Conservation (phyloP, 2,113 vertebrate species). For the Pterophyllum scalare region DNA sequence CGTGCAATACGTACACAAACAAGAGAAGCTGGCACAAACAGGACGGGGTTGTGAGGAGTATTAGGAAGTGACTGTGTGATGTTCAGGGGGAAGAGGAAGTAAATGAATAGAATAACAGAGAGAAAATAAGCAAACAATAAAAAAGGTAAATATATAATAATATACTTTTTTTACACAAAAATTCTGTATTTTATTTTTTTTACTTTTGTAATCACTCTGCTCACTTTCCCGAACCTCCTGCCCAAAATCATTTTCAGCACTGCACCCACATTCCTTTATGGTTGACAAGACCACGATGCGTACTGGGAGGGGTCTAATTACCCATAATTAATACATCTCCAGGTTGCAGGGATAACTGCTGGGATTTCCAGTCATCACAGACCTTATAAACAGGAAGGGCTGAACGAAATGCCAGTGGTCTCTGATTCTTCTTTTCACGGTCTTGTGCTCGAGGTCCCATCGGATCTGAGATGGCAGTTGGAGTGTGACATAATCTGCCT, state of each 20-base stretch:
- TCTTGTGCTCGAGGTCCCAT: slow-evolving; percentile 5
- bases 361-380: slow-evolving; percentile 48
- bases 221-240: background rate
- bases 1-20: background rate
- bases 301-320: slow-evolving; percentile 78
- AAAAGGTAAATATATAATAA: too few species aligned
- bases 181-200: background rate
- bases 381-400: slow-evolving; percentile 81
- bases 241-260: background rate
- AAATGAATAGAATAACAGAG: background rate
- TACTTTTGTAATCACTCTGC: background rate
- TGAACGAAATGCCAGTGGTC: slow-evolving; percentile 56
- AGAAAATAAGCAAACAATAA: background rate
- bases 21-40: background rate
- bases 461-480: slow-evolving; percentile 1
- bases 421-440: slow-evolving; percentile 24
- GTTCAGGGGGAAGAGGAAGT: fast-evolving
- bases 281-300: slow-evolving; percentile 58
- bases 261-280: slow-evolving; percentile 47
- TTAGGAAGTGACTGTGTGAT: background rate
- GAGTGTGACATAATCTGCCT: background rate
- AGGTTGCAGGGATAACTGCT: slow-evolving; percentile 32
- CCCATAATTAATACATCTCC: slow-evolving; percentile 62
- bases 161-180: background rate
- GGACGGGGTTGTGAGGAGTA: background rate